A percentile compares a stretch with the other conserved stretches of the same genome.
phyloP scores from a whole-genome alignment of 1,140 invertebrate species.

The Mizuhopecten yessoensis region DNA sequence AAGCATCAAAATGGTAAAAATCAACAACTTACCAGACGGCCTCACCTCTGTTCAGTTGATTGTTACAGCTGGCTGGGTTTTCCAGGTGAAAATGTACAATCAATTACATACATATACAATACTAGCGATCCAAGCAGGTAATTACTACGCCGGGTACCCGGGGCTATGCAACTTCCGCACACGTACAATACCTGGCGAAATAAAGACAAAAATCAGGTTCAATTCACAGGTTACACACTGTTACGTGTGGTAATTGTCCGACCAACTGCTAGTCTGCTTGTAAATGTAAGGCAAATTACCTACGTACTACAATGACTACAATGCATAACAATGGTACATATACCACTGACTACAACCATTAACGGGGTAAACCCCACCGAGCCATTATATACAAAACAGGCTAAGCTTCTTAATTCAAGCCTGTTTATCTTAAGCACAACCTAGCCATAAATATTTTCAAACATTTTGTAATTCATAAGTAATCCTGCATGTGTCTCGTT shows the following conservation, averaged over 20 bases:
- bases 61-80: neutral
- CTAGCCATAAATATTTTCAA: neutral
- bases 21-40: neutral
- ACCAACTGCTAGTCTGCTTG: neutral
- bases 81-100: slow-evolving; percentile 38
- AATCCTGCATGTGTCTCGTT: too few relatives aligned
- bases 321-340: neutral
- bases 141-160: neutral
- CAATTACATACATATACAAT: neutral
- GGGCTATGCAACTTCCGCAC: neutral
- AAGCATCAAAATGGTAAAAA: slow-evolving; percentile 16
- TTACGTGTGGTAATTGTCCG: neutral
- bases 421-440: neutral
- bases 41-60: neutral
- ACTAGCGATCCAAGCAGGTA: neutral
- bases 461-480: too few relatives aligned
- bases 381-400: neutral
- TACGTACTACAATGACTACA: neutral
- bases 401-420: neutral
- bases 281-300: neutral
- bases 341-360: neutral
- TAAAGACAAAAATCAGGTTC: neutral
- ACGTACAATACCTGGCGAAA: slow-evolving; percentile 4
- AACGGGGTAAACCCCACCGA: neutral
- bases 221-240: slow-evolving; percentile 7